phyloP scores from a whole-genome alignment of 2,113 vertebrate species.

The Python bivittatus region DNA sequence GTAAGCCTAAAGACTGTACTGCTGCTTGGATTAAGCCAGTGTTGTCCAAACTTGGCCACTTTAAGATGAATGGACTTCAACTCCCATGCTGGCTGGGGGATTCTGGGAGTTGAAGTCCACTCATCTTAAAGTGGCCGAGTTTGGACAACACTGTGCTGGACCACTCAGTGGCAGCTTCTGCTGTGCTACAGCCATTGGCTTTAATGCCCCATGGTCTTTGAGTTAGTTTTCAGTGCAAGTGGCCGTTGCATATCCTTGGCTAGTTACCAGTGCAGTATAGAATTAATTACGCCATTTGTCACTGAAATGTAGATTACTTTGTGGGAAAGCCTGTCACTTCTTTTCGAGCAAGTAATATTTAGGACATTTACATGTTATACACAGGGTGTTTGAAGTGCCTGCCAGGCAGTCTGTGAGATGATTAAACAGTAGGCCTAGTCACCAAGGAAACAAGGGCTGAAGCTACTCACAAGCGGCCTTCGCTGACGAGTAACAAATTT shows the following conservation, averaged over 20 bases:
- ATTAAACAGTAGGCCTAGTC: conserved; percentile 46
- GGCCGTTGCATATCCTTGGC: background rate
- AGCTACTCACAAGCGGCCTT: conserved; percentile 36
- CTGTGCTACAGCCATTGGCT: conserved; percentile 30
- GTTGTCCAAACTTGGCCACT: no score
- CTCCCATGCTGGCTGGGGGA: no score
- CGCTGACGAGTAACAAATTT: conserved; percentile 40
- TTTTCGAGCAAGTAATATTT: conserved; percentile 5
- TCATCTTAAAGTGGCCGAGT: no score
- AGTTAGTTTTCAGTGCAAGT: conserved; percentile 32
- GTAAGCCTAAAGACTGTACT: background rate
- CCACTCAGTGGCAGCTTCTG: background rate
- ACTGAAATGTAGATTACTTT: background rate
- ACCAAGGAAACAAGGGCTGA: conserved; percentile 65
- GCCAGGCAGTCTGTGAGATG: background rate
- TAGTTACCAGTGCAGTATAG: conserved; percentile 27
- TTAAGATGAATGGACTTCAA: no score
- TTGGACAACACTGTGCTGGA: no score
- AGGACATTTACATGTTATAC: background rate
- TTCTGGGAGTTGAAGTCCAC: no score
- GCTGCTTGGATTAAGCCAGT: conserved; percentile 3
- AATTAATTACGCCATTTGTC: conserved; percentile 28
- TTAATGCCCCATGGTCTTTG: background rate
- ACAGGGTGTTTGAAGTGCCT: background rate
- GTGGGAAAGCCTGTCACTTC: conserved; percentile 2